Evolutionary conservation across 2,888 invertebrate genomes (phyloP).

Genomic region (Ferrisia virgata): DNA sequence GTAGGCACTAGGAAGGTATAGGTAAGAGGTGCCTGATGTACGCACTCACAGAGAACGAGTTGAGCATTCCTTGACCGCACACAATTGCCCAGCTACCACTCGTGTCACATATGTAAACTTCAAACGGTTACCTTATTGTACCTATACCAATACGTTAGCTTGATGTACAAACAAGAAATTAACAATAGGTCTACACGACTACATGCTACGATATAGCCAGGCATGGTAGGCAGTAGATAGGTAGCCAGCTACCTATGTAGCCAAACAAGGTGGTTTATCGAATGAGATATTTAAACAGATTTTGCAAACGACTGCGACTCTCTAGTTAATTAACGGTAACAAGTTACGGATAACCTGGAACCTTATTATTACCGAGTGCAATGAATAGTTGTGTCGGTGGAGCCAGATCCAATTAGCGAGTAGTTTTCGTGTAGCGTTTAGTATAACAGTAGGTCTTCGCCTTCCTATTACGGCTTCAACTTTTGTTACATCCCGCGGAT

Average conservation of each 20-base stretch:
- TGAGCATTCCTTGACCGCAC: neutral
- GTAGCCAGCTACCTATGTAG: neutral
- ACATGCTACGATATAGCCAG: no score
- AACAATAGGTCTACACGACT: no score
- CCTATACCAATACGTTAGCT: neutral
- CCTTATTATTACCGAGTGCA: constrained; percentile 22
- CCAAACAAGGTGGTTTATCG: constrained; percentile 6
- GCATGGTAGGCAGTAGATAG: no score
- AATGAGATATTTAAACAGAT: constrained; percentile 26
- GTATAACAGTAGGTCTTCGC: neutral
- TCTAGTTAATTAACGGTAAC: constrained; percentile 26
- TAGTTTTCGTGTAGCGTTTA: constrained; percentile 1
- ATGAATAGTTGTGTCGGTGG: constrained; percentile 3
- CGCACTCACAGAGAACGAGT: no score
- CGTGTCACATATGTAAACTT: neutral
- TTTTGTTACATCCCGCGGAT: constrained; percentile 24
- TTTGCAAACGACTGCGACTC: constrained; percentile 15
- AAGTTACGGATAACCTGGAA: constrained; percentile 23
- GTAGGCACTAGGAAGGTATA: no score
- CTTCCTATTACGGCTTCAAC: constrained; percentile 1
- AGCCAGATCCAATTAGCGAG: constrained; percentile 18
- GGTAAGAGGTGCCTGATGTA: no score
- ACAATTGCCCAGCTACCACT: neutral
- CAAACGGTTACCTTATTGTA: neutral
- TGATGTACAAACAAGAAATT: neutral